phyloP scores from a whole-genome alignment of 2,113 vertebrate genomes.

The Calyptommatus sinebrachiatus region DNA sequence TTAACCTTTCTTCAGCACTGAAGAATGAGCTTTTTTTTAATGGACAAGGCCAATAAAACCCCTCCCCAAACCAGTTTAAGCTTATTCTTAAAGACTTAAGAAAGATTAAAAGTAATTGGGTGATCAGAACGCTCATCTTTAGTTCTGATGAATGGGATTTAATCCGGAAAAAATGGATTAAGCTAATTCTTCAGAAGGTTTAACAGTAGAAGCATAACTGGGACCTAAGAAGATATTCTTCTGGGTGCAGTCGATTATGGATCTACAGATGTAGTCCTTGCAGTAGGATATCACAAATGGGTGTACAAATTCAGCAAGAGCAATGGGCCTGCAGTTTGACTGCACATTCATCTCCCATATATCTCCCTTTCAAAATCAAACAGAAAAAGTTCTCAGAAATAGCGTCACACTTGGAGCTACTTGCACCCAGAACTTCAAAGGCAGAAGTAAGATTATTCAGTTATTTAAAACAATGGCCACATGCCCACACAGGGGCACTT shows the following conservation, averaged over 20 bases:
- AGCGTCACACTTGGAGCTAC: background rate
- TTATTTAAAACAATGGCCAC: background rate
- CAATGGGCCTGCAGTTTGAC: background rate
- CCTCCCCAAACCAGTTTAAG: no score
- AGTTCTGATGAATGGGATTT: no score
- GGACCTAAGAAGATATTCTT: background rate
- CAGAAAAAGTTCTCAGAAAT: background rate
- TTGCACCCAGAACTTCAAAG: background rate
- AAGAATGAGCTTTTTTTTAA: no score
- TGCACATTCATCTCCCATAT: background rate
- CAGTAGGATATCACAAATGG: background rate
- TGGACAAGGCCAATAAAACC: no score
- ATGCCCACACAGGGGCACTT: background rate
- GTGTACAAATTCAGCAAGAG: background rate
- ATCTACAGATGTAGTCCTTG: background rate
- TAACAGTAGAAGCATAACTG: no score
- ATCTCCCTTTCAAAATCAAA: background rate
- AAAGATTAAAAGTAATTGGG: no score
- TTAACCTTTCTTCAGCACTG: no score
- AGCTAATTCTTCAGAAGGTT: no score
- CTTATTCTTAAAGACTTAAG: no score
- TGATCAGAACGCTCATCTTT: no score
- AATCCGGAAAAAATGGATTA: no score
- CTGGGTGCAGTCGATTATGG: background rate
- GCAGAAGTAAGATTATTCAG: background rate